Evolutionary conservation across 2,888 invertebrate genomes (phyloP).

Genomic region (Synergus laeviventris): DNA sequence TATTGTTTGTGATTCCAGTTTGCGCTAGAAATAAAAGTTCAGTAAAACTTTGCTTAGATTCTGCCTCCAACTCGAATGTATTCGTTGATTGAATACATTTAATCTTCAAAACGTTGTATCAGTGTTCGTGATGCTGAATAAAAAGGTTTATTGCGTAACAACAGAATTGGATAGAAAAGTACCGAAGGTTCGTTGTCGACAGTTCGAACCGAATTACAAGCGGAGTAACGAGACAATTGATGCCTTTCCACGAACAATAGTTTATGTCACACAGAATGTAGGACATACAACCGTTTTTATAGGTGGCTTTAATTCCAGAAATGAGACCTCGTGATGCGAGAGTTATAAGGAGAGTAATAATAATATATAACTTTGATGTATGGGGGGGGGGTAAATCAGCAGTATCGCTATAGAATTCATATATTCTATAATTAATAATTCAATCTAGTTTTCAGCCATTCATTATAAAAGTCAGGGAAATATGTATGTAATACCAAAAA

Average conservation of each 20-base stretch:
- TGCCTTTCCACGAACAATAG: slow-evolving; percentile 12
- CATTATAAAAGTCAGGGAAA: too few relatives aligned
- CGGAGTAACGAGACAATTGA: slow-evolving; percentile 23
- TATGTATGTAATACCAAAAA: too few relatives aligned
- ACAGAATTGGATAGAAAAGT: slow-evolving; percentile 3
- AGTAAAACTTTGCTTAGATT: background rate
- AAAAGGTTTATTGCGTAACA: slow-evolving; percentile 27
- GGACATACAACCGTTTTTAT: background rate
- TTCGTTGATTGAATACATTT: background rate
- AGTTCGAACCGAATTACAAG: background rate
- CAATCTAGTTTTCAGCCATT: background rate
- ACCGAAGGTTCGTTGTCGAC: background rate
- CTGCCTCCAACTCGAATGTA: background rate
- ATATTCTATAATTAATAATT: background rate
- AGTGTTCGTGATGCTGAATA: slow-evolving; percentile 13
- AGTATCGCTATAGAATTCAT: background rate
- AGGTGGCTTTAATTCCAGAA: slow-evolving; percentile 17
- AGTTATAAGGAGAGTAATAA: background rate
- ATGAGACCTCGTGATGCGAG: slow-evolving; percentile 21
- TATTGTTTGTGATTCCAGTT: background rate
- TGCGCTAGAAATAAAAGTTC: background rate
- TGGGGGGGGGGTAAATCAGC: too few relatives aligned
- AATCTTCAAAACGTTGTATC: background rate
- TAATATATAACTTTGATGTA: background rate
- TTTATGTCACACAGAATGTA: slow-evolving; percentile 4